Conservation (phyloP, 2,113 vertebrate genomes). For the Amblyopsis rosae region DNA sequence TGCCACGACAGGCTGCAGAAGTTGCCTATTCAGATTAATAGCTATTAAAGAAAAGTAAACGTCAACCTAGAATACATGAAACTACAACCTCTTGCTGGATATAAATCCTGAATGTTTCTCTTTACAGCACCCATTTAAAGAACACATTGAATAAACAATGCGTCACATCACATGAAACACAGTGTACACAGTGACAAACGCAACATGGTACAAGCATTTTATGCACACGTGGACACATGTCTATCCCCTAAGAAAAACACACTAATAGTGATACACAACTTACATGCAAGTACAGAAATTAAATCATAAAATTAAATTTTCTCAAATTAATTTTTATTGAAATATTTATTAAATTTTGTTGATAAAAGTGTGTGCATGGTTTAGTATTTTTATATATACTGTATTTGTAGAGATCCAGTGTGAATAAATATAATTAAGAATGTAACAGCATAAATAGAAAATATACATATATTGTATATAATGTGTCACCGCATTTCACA, state of each 20-base stretch:
- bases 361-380: background rate
- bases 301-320: background rate
- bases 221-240: background rate
- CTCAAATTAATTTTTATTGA: background rate
- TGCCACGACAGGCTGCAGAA: background rate
- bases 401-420: background rate
- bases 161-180: conserved; percentile 12
- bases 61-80: background rate
- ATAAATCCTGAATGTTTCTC: background rate
- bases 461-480: conserved; percentile 1
- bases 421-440: conserved; percentile 10
- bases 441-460: conserved; percentile 4
- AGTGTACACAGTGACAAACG: conserved; percentile 8
- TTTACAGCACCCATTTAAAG: conserved; percentile 26
- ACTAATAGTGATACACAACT: background rate
- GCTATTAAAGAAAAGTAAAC: conserved; percentile 11
- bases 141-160: conserved; percentile 12
- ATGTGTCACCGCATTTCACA: conserved; percentile 2
- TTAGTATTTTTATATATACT: background rate
- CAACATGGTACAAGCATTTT: background rate
- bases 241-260: background rate
- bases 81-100: conserved; percentile 3
- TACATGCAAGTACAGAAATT: background rate
- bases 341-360: background rate
- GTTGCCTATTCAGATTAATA: conserved; percentile 7